These are phyloP conservation scores for Heliconius hewitsoni DNA, from an alignment of 1,140 invertebrate species.

Conservation along the genomic window DNA sequence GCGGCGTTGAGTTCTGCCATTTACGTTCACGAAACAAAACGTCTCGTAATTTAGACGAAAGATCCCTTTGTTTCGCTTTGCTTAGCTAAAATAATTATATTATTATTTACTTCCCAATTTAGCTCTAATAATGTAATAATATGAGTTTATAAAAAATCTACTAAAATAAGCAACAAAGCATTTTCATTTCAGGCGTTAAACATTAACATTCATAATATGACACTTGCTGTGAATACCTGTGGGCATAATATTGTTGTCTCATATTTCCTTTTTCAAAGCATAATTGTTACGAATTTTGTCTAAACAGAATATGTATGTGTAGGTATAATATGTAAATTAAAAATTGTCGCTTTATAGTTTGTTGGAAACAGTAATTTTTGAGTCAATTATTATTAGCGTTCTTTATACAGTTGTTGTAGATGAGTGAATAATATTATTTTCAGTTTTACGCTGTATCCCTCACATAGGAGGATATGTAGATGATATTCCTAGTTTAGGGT, in stretches of 20 bases:
- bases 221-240: not conserved
- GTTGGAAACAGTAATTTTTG: not conserved
- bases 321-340: not conserved
- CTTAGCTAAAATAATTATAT: too few relatives aligned
- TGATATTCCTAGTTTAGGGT: too few relatives aligned
- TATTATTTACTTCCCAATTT: too few relatives aligned
- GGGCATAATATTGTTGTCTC: not conserved
- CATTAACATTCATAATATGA: not conserved
- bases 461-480: too few relatives aligned
- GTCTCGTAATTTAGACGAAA: too few relatives aligned
- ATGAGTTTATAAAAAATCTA: not conserved
- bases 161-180: not conserved
- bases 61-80: too few relatives aligned
- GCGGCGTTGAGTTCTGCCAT: too few relatives aligned
- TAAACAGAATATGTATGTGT: constrained; percentile 11
- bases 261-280: constrained; percentile 23
- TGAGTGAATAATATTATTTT: too few relatives aligned
- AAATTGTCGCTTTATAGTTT: not conserved
- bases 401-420: not conserved
- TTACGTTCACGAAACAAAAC: too few relatives aligned
- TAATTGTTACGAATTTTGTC: constrained; percentile 32
- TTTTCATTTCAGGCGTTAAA: not conserved
- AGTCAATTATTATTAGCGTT: not conserved
- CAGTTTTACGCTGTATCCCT: too few relatives aligned
- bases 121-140: not conserved